A percentile compares a stretch with the other conserved stretches of the same genome.
Conservation (phyloP, 2,797 vertebrate species). For the Argya squamiceps region DNA sequence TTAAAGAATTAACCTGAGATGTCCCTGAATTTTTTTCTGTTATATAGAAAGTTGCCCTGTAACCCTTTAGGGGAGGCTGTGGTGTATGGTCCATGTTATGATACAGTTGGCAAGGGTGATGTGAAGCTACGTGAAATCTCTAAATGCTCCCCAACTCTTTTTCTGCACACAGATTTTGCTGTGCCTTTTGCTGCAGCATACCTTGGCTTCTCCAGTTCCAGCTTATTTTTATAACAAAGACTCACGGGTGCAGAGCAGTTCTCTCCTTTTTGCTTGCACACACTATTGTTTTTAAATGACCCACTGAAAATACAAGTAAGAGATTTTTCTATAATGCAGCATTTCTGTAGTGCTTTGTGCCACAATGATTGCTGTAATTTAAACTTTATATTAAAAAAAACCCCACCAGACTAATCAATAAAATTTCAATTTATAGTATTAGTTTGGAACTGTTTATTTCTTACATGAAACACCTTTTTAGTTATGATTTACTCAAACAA, state of each 20-base stretch:
- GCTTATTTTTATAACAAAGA: background rate
- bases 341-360: slow-evolving; percentile 55
- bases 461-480: slow-evolving; percentile 50
- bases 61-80: background rate
- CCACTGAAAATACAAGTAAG: slow-evolving; percentile 23
- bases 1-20: background rate
- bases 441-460: slow-evolving; percentile 65
- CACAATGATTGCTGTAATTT: slow-evolving; percentile 72
- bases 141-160: background rate
- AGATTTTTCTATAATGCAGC: slow-evolving; percentile 54
- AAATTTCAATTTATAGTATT: slow-evolving; percentile 66
- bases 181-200: background rate
- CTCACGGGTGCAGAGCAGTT: background rate
- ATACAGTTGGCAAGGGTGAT: background rate
- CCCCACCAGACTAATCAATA: slow-evolving; percentile 54
- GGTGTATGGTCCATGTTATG: rapidly evolving
- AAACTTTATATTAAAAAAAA: slow-evolving; percentile 61
- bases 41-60: rapidly evolving
- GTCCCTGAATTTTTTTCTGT: background rate
- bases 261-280: background rate
- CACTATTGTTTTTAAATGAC: background rate
- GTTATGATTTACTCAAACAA: slow-evolving; percentile 49
- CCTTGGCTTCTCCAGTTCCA: background rate
- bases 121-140: background rate
- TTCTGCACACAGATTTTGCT: background rate